Evolutionary conservation across 2,888 invertebrate genomes (phyloP).

Genomic region (Apodemia zela): DNA sequence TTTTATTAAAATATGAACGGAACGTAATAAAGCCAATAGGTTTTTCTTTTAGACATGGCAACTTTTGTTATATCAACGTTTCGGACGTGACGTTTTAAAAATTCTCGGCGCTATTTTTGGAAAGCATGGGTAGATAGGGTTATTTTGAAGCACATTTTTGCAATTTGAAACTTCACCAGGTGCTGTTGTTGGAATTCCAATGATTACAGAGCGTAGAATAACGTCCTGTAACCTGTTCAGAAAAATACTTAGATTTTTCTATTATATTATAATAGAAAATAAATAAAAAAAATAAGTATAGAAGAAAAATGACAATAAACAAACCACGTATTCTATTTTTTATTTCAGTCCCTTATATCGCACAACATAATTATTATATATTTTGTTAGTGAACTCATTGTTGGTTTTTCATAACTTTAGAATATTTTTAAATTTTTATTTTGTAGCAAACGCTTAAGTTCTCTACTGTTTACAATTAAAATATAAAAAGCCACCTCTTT

Average conservation of each 20-base stretch:
- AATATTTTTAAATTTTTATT: too few relatives aligned
- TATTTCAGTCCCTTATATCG: too few relatives aligned
- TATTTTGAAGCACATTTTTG: conserved; percentile 75
- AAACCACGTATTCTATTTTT: too few relatives aligned
- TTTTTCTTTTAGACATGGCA: conserved; percentile 40
- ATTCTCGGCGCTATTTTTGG: conserved; percentile 75
- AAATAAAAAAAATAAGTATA: background rate
- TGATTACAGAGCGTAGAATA: background rate
- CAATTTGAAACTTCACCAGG: conserved; percentile 72
- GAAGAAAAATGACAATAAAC: background rate
- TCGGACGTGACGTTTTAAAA: conserved; percentile 60
- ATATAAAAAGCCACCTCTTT: too few relatives aligned
- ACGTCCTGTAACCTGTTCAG: background rate
- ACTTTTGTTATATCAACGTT: conserved; percentile 35
- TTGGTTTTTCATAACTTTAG: too few relatives aligned
- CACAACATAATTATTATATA: too few relatives aligned
- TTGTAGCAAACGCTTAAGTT: too few relatives aligned
- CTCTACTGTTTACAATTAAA: too few relatives aligned
- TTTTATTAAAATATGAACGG: conserved; percentile 11
- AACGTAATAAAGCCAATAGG: background rate
- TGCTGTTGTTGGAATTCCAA: conserved; percentile 33
- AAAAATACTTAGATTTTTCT: background rate
- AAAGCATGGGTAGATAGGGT: conserved; percentile 54
- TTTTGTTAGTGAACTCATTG: too few relatives aligned
- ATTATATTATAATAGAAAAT: background rate